A percentile compares a stretch with the other conserved stretches of the same genome.
phyloP scores from a whole-genome alignment of 2,888 invertebrate species.

The Sinelater perroti region DNA sequence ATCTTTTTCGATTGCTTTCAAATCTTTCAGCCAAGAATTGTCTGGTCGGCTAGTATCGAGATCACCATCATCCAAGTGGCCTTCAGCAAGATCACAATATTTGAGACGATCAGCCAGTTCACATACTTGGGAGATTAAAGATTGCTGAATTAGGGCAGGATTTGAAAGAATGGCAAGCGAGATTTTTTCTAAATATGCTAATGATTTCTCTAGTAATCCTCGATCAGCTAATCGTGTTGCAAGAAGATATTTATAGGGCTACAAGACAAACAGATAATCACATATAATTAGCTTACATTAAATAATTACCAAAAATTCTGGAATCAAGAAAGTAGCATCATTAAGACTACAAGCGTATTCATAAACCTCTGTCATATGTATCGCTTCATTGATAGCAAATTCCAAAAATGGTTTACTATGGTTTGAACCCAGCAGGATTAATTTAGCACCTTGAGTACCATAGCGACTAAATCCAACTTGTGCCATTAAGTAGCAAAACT shows the following conservation, averaged over 20 bases:
- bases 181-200: conserved; percentile 85
- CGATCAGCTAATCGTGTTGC: conserved; percentile 80
- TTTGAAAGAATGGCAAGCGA: conserved; percentile 71
- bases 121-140: conserved; percentile 65
- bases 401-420: conserved; percentile 70
- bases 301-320: conserved; percentile 73
- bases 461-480: conserved; percentile 68
- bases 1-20: conserved; percentile 61
- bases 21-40: conserved; percentile 67
- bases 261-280: conserved; percentile 47
- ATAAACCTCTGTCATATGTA: conserved; percentile 94
- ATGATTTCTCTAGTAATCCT: conserved; percentile 81
- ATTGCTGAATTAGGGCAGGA: conserved; percentile 63
- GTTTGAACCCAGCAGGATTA: conserved; percentile 83
- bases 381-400: conserved; percentile 83
- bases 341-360: conserved; percentile 90
- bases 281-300: not conserved
- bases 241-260: conserved; percentile 87
- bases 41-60: conserved; percentile 59
- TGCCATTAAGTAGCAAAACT: conserved; percentile 95
- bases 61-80: conserved; percentile 52
- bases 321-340: conserved; percentile 75
- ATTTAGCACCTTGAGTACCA: conserved; percentile 66
- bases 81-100: conserved; percentile 58
- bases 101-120: conserved; percentile 59